Conservation (phyloP, 2,113 vertebrate genomes). For the Crotophaga sulcirostris region DNA sequence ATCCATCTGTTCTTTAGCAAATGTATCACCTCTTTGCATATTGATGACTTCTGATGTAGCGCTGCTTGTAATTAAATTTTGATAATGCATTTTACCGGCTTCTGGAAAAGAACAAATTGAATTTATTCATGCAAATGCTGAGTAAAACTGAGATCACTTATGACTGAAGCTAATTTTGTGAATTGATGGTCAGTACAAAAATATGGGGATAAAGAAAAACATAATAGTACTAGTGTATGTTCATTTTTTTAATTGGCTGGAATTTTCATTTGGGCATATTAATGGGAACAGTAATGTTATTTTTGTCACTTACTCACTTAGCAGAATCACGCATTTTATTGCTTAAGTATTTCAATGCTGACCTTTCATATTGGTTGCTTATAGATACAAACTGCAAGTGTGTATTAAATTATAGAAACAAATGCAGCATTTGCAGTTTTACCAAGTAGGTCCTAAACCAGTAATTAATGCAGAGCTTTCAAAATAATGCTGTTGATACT, state of each 20-base stretch:
- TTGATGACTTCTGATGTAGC: slow-evolving; percentile 31
- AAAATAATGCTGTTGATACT: neutral
- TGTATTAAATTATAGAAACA: neutral
- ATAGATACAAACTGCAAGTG: neutral
- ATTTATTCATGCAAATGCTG: neutral
- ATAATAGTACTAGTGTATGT: neutral
- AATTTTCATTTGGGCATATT: neutral
- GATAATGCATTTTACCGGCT: slow-evolving; percentile 5
- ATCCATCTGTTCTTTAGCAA: slow-evolving; percentile 41
- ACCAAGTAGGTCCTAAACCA: neutral
- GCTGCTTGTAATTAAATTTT: slow-evolving; percentile 39
- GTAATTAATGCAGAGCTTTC: neutral
- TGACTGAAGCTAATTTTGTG: neutral
- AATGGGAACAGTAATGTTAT: neutral
- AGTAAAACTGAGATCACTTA: neutral
- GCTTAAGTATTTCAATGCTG: neutral
- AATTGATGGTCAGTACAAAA: neutral
- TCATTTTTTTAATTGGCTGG: neutral
- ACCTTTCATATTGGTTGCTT: neutral
- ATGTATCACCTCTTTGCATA: slow-evolving; percentile 30
- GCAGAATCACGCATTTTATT: neutral
- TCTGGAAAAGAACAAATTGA: neutral
- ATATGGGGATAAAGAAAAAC: neutral
- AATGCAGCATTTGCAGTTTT: slow-evolving; percentile 1
- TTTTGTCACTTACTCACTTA: neutral